These are phyloP conservation scores for Isoperla grammatica DNA, from an alignment of 2,888 invertebrate genomes.

Conservation along the genomic window DNA sequence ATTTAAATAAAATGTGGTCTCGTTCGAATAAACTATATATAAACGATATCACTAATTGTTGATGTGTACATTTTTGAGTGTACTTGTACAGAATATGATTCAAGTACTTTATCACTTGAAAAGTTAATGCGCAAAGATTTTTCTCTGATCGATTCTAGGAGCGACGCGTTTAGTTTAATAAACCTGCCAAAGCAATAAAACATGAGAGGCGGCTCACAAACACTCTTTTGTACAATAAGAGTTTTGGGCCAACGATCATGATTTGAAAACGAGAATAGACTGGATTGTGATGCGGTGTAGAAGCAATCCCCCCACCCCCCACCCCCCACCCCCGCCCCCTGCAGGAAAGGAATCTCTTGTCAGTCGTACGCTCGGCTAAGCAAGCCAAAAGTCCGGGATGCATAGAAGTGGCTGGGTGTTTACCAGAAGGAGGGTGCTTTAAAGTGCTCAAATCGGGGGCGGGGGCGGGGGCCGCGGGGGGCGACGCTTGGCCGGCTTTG, in stretches of 20 bases:
- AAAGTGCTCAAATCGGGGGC: constrained; percentile 5
- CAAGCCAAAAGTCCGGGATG: constrained; percentile 32
- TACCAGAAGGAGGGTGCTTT: constrained; percentile 14
- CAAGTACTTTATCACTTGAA: no score
- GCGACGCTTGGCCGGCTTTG: constrained; percentile 11
- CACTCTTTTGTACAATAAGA: no score
- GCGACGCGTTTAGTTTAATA: no score
- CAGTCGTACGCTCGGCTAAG: constrained; percentile 32
- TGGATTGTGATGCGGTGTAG: background rate
- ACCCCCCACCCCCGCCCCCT: constrained; percentile 16
- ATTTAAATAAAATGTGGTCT: no score
- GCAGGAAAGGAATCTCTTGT: constrained; percentile 37
- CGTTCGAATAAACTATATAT: no score
- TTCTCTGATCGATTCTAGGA: no score
- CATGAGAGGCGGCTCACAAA: no score
- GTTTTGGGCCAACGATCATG: background rate
- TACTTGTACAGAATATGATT: no score
- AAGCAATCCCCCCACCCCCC: background rate
- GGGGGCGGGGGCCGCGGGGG: background rate
- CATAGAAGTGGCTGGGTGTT: constrained; percentile 24
- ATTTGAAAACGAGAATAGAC: background rate
- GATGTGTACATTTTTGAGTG: no score
- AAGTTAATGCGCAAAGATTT: no score
- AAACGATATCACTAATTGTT: no score
- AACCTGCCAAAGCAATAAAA: no score